phyloP scores from a whole-genome alignment of 2,113 vertebrate genomes.

The Haemorhous mexicanus region DNA sequence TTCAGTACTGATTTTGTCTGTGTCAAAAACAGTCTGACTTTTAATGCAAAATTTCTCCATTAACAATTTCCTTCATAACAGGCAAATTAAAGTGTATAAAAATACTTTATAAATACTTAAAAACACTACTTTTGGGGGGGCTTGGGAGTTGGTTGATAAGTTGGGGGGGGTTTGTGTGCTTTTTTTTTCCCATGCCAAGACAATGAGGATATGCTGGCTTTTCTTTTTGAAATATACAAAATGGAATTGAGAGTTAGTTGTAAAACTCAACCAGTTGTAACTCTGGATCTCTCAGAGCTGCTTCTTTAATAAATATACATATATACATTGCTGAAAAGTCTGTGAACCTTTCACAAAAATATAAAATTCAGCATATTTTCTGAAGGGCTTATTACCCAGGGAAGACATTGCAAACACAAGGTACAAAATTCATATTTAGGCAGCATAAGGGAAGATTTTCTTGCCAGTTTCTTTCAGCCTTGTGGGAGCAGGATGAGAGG shows the following conservation, averaged over 20 bases:
- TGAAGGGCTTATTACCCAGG: background rate
- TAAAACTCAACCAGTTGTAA: background rate
- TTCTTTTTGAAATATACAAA: background rate
- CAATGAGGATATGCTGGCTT: background rate
- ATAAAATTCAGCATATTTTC: background rate
- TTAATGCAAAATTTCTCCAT: background rate
- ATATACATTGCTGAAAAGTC: background rate
- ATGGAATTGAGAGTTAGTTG: background rate
- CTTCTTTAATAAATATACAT: background rate
- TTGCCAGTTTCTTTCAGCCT: background rate
- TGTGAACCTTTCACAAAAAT: background rate
- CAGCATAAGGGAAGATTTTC: background rate
- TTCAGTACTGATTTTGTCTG: background rate
- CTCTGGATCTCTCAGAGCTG: background rate
- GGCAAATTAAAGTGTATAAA: background rate
- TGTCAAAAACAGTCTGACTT: background rate
- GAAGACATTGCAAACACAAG: background rate
- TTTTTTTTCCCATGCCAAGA: background rate
- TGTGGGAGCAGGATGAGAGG: background rate
- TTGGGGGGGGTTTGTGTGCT: background rate
- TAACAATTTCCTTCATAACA: background rate
- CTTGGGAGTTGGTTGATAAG: background rate
- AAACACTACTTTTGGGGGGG: fast-evolving
- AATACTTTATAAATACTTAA: background rate
- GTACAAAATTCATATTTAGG: background rate